These are phyloP conservation scores for Argentina silus DNA, from an alignment of 2,797 vertebrate species.

Conservation along the genomic window DNA sequence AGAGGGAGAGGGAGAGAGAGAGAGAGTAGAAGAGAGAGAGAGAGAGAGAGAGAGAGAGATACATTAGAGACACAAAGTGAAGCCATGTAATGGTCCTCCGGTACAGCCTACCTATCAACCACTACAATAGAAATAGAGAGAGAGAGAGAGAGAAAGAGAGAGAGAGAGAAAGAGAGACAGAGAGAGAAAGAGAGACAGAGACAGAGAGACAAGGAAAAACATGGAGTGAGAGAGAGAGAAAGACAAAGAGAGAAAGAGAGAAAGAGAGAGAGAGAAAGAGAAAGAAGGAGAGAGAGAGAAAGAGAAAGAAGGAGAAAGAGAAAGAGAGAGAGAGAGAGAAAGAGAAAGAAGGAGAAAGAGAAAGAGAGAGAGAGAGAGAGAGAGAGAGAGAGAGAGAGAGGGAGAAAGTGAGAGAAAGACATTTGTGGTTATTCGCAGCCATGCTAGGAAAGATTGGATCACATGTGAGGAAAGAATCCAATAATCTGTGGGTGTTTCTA, in stretches of 20 bases:
- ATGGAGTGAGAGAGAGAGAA: not conserved
- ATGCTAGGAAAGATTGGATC: not conserved
- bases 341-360: not conserved
- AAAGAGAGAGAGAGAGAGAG: conserved; percentile 6
- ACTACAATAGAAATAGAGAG: not conserved
- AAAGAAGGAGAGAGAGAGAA: not conserved
- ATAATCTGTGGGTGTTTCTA: conserved; percentile 9
- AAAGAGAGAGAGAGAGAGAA: conserved; percentile 5
- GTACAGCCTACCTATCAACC: not conserved
- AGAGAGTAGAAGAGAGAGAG: conserved; percentile 1
- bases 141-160: too few species aligned
- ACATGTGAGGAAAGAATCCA: not conserved
- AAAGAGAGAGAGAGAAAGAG: not conserved
- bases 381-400: conserved; percentile 16
- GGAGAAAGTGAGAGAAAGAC: conserved; percentile 8
- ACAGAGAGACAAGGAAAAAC: too few species aligned
- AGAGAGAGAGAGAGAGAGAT: not conserved
- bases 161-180: conserved; percentile 1
- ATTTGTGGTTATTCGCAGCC: not conserved
- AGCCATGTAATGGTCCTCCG: not conserved
- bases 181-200: not conserved
- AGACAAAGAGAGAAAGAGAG: conserved; percentile 16
- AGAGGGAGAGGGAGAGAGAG: not conserved
- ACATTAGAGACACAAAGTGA: conserved; percentile 4
- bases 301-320: not conserved